These are phyloP conservation scores for Aurelia coerulea DNA, from an alignment of 30 jellyfish, hydroid and myxozoan species.

Conservation along the genomic window DNA sequence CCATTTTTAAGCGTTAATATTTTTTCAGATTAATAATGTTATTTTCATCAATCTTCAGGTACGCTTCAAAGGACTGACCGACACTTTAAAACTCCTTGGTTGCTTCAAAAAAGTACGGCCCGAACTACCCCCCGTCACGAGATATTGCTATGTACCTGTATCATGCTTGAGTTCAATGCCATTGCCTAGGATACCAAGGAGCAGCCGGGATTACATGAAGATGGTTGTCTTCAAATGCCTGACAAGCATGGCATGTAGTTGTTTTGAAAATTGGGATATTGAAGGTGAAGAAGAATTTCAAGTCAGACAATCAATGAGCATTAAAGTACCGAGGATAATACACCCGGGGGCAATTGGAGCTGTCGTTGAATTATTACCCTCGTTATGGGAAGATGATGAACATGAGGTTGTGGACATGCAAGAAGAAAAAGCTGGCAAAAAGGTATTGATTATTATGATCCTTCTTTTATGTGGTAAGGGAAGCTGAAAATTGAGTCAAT, in stretches of 20 bases:
- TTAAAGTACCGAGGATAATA: conserved; percentile 60
- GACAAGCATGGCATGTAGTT: conserved; percentile 87
- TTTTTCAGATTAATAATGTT: neutral
- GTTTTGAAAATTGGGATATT: conserved; percentile 80
- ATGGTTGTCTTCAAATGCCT: conserved; percentile 75
- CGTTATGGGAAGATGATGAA: conserved; percentile 69
- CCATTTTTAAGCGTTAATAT: neutral
- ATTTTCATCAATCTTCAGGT: conserved; percentile 35
- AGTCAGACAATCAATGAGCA: conserved; percentile 13
- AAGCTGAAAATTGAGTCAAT: too few species aligned
- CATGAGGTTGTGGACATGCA: neutral
- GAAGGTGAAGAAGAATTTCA: conserved; percentile 45
- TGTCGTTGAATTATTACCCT: conserved; percentile 80
- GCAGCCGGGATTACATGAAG: conserved; percentile 71
- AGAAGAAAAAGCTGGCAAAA: neutral
- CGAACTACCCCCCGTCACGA: conserved; percentile 62
- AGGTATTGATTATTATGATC: neutral
- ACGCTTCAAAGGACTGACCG: conserved; percentile 94
- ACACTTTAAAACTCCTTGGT: conserved; percentile 88
- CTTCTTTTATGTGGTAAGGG: neutral
- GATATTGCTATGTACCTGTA: conserved; percentile 8
- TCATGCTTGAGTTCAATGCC: conserved; percentile 44
- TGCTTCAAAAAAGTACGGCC: conserved; percentile 69
- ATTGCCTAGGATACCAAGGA: conserved; percentile 51
- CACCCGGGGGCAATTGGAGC: conserved; percentile 97